Base-by-base conservation (phyloP, 2,888 invertebrate genomes). In the Helobdella robusta region DNA sequence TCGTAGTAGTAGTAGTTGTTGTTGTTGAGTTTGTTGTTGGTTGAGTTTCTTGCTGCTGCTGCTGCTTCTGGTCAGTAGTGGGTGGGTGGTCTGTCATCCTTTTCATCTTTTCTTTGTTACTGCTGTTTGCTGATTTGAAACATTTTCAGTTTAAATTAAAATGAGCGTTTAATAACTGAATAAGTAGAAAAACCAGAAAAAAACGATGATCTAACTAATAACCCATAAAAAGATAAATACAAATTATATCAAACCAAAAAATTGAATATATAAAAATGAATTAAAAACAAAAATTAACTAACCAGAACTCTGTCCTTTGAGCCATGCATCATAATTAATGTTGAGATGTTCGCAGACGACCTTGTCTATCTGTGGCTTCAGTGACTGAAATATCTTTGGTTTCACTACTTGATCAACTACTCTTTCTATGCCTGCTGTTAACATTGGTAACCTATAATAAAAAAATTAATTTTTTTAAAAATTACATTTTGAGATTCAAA, bases 391-490 rank as follows among this genome's bases (percentile, higher is more conserved):
- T 6, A 93, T 88, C 82, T 93, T 93, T 0, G 91, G 91, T 79
- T 91, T 91, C 0, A 94, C 91, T 0, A 93, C 91, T 83, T 95
- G 94, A 77, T 93, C 92, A 0, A 94, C 91, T 69, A 95, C 91
- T 71, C 92, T 85, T 78, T 93, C 91, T 2, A 94, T 89, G 8
- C 94, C 94, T 71, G 86, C 87, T 74, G 91, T 89, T 71, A 94
- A 82, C 79, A 88, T 91, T 54, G 89, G 89, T 64, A 89, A 89
- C 75, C 90, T 90, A 81, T 59, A 28, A 48, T 32, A n/a, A 36
- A 5, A 65, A 30, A 34, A n/a, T 6, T 4, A 25, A n/a, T 34
- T 40, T 15, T 40, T 40, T 40, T 11, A 40, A 40, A 40, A 40
- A 40, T 15, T 11, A 40, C 44, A 40, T 15, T 40, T n/a, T 15